Evolutionary conservation across 2,888 invertebrate species (phyloP), one percentile per base, ranked within the genome.

Genomic region (Calliopum simillimum): DNA sequence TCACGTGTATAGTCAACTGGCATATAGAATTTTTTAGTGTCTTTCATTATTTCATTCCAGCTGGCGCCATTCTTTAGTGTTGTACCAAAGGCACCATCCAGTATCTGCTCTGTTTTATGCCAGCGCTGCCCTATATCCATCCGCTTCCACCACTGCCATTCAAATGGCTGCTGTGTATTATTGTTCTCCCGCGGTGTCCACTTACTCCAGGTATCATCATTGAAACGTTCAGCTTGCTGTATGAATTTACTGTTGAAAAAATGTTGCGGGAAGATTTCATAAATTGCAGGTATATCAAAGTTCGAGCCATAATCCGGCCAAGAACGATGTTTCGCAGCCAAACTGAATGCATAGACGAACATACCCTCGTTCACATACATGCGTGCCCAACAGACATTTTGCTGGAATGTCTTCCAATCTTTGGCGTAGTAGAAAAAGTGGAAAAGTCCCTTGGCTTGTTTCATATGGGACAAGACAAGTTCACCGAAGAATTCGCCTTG

Each of bases 221-320:
- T 88, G 88, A 76, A 83, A 71, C 84, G 77, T 72, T 90, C 88
- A 4, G 90, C 91, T 62, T 90, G 87, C 46, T 89, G 87, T 82
- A 93, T 89, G 68, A 91, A 87, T 79, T 91, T 89, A 58, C 88
- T 86, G 79, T 90, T 90, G 81, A 91, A 88, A 87, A 91, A 93
- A 83, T 88, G 89, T 73, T 91, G 89, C 0, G 93, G 93, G 80
- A 90, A 88, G 69, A 92, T 86, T 84, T 93, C 93, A 79, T 92
- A 92, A 59, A 90, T 86, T 46, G 92, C 90, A 13, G 93, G 92
- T 1, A 92, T 83, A 41, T 89, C 85, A 53, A 93, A 84, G n/a
- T n/a, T n/a, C n/a, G n/a, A n/a, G n/a, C n/a, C n/a, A n/a, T n/a
- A n/a, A n/a, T n/a, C n/a, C 49, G 89, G 89, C 72, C 92, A 91